Base-by-base conservation (phyloP, 2,888 invertebrate species). In the Anagyrus pseudococci region DNA sequence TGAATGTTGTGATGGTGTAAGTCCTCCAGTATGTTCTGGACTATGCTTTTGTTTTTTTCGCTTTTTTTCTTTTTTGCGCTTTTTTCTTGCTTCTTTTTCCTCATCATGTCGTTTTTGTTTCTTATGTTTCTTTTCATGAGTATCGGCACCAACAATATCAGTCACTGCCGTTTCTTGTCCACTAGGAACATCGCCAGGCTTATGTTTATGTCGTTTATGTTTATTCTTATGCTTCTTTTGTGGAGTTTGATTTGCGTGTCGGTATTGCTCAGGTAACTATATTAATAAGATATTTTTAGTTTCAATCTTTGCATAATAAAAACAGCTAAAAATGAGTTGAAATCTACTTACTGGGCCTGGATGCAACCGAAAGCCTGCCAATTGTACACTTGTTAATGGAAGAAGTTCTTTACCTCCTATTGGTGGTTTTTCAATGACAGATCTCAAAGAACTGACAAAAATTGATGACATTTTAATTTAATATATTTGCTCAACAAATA, bases 151-250 rank as follows among this genome's bases (percentile, higher is more conserved):
- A 56, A 77, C 72, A 69, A 79, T 80, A 85, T 89, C 88, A 76
- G 91, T 87, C 46, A 91, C 79, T 44, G 90, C 87, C 64, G 91
- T 88, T 78, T 93, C 93, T 76, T 90, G 92, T 10, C 81, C 81
- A 68, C 87, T 88, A 44, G 88, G 89, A 46, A 88, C 86, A 62
- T 91, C 90, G 17, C 93, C 93, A 73, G 93, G 93, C 84, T 94
- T 94, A 77, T 94, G 93, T 82, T 94, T 94, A 74, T 94, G 95
- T 78, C 94, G 94, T 85, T 96, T 96, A 80, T 96, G 96, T 81
- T 96, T 95, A 77, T 94, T 96, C 83, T 96, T 96, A 77, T 96
- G 96, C 82, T 94, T 93, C 80, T 94, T 93, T 75, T 93, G 92
- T 68, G 96, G 94, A 68, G 93, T 89, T 74, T 94, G 93, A 83